Conservation (phyloP, 2,888 invertebrate species). For the Limnephilus marmoratus region DNA sequence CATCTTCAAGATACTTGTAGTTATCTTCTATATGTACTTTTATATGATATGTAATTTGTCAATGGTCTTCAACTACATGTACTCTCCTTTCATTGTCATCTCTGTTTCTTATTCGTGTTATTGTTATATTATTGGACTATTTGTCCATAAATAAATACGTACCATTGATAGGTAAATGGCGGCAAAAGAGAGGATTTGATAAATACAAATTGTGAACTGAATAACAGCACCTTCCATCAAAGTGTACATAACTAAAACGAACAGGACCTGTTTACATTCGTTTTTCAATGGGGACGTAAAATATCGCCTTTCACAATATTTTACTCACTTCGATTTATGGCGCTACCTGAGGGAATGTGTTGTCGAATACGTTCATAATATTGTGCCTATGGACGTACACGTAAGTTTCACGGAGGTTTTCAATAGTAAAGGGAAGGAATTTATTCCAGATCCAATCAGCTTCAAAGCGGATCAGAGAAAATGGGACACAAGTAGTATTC, state of each 20-base stretch:
- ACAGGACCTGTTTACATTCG: neutral
- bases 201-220: neutral
- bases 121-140: too few species aligned
- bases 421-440: neutral
- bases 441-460: neutral
- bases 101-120: too few species aligned
- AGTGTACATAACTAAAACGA: neutral
- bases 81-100: too few species aligned
- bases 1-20: too few species aligned
- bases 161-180: neutral
- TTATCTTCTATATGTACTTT: too few species aligned
- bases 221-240: neutral
- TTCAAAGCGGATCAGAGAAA: neutral
- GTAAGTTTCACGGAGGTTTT: neutral
- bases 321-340: neutral
- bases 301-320: neutral
- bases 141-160: neutral
- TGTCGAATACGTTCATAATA: neutral
- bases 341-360: neutral
- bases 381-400: neutral
- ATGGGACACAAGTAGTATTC: neutral
- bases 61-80: too few species aligned
- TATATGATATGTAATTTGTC: too few species aligned
- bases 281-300: neutral
- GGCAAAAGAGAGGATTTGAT: too few species aligned